Conservation (phyloP, 35 echinoderm and acorn worm genomes). For the Stichopus chloronotus region DNA sequence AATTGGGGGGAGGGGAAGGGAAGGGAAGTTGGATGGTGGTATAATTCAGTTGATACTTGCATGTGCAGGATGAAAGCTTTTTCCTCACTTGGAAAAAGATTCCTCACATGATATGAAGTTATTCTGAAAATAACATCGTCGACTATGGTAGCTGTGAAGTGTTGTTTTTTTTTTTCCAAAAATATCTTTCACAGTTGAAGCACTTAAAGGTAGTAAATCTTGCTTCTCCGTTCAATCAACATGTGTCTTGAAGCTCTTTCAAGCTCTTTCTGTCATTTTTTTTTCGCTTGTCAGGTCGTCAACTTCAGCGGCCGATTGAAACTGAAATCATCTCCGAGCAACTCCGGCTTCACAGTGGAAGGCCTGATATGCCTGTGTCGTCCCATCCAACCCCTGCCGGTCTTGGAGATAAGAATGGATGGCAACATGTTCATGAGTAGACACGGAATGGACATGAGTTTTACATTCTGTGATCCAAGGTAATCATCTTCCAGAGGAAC, state of each 20-base stretch:
- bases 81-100: background rate
- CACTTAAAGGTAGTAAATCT: too few species aligned
- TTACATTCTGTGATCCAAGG: conserved; percentile 99
- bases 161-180: too few species aligned
- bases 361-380: conserved; percentile 92
- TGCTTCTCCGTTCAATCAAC: too few species aligned
- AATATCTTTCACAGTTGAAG: too few species aligned
- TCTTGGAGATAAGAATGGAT: conserved; percentile 95
- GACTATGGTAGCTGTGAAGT: too few species aligned
- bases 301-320: conserved; percentile 94
- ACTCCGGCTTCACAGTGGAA: conserved; percentile 89
- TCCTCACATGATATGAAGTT: too few species aligned
- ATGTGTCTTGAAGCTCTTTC: background rate
- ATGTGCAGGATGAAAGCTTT: background rate
- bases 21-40: background rate
- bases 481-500: conserved; percentile 25
- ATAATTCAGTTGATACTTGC: background rate
- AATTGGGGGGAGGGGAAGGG: too few species aligned
- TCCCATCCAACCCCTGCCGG: conserved; percentile 88
- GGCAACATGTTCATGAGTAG: conserved; percentile 99
- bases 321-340: conserved; percentile 81
- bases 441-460: conserved; percentile 97
- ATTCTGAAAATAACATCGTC: too few species aligned
- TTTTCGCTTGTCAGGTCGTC: conserved; percentile 73
- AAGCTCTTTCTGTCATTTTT: background rate